Evolutionary conservation across 2,113 vertebrate species (phyloP), one percentile per base, ranked within the genome.

Genomic region (Chloebia gouldiae): DNA sequence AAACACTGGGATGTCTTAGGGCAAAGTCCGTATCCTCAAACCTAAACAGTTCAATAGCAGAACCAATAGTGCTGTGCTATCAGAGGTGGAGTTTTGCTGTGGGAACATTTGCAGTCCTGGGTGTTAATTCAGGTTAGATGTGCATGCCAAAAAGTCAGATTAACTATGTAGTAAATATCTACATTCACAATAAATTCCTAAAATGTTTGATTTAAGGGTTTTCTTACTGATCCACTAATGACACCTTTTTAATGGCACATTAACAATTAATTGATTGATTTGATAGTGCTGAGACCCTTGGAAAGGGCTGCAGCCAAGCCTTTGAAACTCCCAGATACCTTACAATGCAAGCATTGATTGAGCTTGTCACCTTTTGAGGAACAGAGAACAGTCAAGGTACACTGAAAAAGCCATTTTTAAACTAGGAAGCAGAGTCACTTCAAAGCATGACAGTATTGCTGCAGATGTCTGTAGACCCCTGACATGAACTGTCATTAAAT

Each of bases 51-150:
- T 40, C 7, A 42, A 44, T 7, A 60, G 11, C 10, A 79, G 18
- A 71, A 88, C 28, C 12, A 33, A 13, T 0, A 0, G 17, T 2
- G 1, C 15, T 64, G 10, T 56, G 16, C 22, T 44, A 8, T 44
- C 25, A 31, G 53, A 76, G 12, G 5, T 8, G 47, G 15, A 37
- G 12, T 8, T 79, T 79, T 87, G 12, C 18, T 86, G 27, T 39
- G n/a, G 33, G 49, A 82, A 40, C 6, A 12, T 53, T 24, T 72
- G 27, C 10, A 37, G 54, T 30, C 19, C n/a, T 50, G 7, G 28
- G 11, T 45, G 23, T 65, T 64, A 76, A 47, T 47, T 68, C 61
- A 72, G 7, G 24, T 56, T 76, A 69, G 19, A 59, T 23, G 9
- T 35, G 10, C 6, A 28, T 20, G 40, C 21, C 53, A 80, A 92